These are phyloP conservation scores for Invenusta paracnida DNA, from an alignment of 2,888 invertebrate genomes.

Conservation along the genomic window DNA sequence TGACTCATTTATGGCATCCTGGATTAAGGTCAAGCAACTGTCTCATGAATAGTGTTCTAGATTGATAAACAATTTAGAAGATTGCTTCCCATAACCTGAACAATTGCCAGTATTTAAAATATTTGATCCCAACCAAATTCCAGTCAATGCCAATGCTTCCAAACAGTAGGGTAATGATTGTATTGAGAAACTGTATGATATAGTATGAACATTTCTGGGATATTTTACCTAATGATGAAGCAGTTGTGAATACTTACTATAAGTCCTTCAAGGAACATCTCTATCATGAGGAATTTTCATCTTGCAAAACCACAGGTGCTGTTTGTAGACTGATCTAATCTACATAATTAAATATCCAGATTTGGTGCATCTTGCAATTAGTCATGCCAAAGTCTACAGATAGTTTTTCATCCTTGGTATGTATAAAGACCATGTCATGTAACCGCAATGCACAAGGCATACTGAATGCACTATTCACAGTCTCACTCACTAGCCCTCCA, in stretches of 20 bases:
- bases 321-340: background rate
- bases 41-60: background rate
- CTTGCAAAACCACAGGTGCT: background rate
- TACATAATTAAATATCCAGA: background rate
- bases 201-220: background rate
- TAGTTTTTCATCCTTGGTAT: too few relatives aligned
- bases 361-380: too few relatives aligned
- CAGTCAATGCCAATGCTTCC: background rate
- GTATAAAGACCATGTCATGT: too few relatives aligned
- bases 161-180: background rate
- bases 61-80: background rate
- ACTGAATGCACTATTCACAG: too few relatives aligned
- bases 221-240: background rate
- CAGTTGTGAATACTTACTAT: background rate
- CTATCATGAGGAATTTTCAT: background rate
- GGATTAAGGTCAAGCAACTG: background rate
- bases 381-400: too few relatives aligned
- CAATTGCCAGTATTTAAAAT: background rate
- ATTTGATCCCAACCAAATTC: background rate
- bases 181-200: background rate
- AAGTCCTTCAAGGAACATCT: background rate
- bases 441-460: too few relatives aligned
- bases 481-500: too few relatives aligned
- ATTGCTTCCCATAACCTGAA: background rate
- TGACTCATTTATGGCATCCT: constrained; percentile 1